These are phyloP conservation scores for Tetranychus piercei DNA, from an alignment of 2,888 invertebrate species.

Conservation along the genomic window DNA sequence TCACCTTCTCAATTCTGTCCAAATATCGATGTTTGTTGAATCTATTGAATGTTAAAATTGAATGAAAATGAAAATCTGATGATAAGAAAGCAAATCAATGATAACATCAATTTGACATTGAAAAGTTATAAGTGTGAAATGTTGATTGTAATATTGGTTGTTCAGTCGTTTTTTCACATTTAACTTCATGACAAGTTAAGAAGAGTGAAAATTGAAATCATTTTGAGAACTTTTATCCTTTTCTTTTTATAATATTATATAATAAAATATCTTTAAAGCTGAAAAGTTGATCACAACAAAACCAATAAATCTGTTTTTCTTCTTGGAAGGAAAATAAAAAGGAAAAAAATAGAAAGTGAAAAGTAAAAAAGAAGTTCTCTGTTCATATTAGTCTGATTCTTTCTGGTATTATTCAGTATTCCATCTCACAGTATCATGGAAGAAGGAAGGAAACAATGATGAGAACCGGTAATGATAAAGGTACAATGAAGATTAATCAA, in stretches of 20 bases:
- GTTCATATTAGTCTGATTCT: not conserved
- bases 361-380: not conserved
- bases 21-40: too few species aligned
- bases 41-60: too few species aligned
- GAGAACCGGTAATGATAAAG: slow-evolving; percentile 1
- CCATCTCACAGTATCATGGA: not conserved
- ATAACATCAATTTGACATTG: not conserved
- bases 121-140: not conserved
- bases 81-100: not conserved
- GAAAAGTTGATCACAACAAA: not conserved
- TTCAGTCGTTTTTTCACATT: not conserved
- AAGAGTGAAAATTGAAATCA: not conserved
- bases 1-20: too few species aligned
- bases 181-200: not conserved
- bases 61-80: not conserved
- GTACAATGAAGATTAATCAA: slow-evolving; percentile 1
- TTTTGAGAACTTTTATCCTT: not conserved
- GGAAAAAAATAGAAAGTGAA: not conserved
- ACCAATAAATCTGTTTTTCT: not conserved
- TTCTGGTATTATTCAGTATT: not conserved
- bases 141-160: not conserved
- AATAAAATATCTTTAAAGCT: not conserved
- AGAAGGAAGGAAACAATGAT: slow-evolving; percentile 1
- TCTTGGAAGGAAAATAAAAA: not conserved
- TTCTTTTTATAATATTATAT: not conserved